Evolutionary conservation across 2,888 invertebrate genomes (phyloP), one percentile per base, ranked within the genome.

Genomic region (Drosophila mimetica): DNA sequence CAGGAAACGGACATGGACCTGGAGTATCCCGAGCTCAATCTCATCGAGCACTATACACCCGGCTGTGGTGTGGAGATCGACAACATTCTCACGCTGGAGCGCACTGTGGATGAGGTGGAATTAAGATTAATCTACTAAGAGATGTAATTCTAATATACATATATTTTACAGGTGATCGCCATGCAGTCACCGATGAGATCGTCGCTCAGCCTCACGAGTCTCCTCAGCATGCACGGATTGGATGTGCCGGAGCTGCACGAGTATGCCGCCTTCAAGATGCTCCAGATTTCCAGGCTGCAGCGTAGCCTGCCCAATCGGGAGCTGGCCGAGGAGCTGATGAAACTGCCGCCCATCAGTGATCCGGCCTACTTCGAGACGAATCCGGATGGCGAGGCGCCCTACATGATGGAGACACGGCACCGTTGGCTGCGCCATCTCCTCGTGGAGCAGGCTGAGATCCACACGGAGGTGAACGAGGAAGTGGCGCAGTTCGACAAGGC

Each of bases 401-500:
- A 82, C 71, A 71, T 86, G 18, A 46, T 64, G 8, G 90, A 90
- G 64, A 48, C 79, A 18, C 82, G 84, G 8, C 79, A 85, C 61
- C 79, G 85, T 2, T 86, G 87, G 77, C 71, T 89, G 3, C 59
- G 82, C 44, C 93, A 93, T 54, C 93, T 94, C 83, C 86, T 94
- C 1, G 93, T 94, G 60, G 94, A 95, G 77, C 97, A 97, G 92
- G 93, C 95, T 39, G 92, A 93, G 73, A 92, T 96, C 22, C 89
- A 96, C 8, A 90, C 89, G 0, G 92, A 94, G 51, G 94, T 97
- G 30, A 89, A 94, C 1, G 90, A 92, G 5, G 91, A 93, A 41
- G 93, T 96, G 18, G 91, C 93, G 20, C 90, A 93, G 22, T 96
- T 96, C 80, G 96, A 98, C 90, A 91, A 93, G 0, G 92, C 93